Conservation (phyloP, 1,140 invertebrate species). For the Scaptomyza graminum region DNA sequence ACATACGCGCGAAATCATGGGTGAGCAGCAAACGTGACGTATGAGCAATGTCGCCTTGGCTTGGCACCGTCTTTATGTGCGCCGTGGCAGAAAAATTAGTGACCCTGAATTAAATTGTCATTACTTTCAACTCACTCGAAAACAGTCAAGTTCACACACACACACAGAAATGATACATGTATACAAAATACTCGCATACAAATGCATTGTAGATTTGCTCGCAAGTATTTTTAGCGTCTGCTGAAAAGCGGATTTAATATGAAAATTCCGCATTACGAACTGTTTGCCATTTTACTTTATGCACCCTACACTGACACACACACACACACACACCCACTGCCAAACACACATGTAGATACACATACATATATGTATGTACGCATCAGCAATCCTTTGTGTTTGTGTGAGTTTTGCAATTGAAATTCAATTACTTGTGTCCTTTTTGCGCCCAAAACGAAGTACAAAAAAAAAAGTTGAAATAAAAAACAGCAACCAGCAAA, state of each 20-base stretch:
- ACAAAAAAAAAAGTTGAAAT: constrained; percentile 30
- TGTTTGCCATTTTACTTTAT: constrained; percentile 77
- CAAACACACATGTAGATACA: background rate
- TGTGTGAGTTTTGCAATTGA: constrained; percentile 71
- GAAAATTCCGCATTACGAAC: constrained; percentile 80
- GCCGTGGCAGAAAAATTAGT: constrained; percentile 80
- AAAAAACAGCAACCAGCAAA: constrained; percentile 38
- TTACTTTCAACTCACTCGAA: constrained; percentile 81
- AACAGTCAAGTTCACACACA: constrained; percentile 57
- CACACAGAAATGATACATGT: constrained; percentile 31
- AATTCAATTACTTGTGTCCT: constrained; percentile 82
- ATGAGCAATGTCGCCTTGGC: constrained; percentile 56
- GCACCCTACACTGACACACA: constrained; percentile 40
- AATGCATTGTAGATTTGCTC: constrained; percentile 10
- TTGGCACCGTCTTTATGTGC: constrained; percentile 64
- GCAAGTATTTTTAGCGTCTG: constrained; percentile 59
- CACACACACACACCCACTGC: constrained; percentile 12
- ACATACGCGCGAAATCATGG: constrained; percentile 46
- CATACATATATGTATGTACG: constrained; percentile 7
- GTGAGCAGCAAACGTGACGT: constrained; percentile 60
- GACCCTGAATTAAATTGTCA: constrained; percentile 83
- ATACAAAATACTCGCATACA: background rate
- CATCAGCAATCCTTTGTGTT: constrained; percentile 29
- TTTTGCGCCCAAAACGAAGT: constrained; percentile 61
- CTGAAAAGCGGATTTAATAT: constrained; percentile 79